Base-by-base conservation (phyloP, 2,113 vertebrate species). In the Saccopteryx bilineata region DNA sequence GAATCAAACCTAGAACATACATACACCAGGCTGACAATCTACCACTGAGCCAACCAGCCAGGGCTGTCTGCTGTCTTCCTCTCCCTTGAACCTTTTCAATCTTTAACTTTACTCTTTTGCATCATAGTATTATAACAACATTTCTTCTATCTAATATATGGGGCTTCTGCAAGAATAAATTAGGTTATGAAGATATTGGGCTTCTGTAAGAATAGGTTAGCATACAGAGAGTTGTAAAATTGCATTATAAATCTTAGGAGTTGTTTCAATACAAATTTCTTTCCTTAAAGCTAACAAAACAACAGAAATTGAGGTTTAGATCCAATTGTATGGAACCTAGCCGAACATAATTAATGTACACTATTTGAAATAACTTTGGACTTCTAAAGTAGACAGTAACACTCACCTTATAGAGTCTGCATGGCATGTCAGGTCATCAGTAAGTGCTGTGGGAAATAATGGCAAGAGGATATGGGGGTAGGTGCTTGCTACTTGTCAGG, bases 211-310 rank as follows among this genome's bases (percentile, higher is more conserved):
- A 80, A 68, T 87, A 72, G 48, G 54, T 89, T 56, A 82, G 5
- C 17, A 69, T 17, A 31, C 1, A 87, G 26, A 63, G 12, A 60
- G 4, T n/a, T 96, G 13, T 39, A 63, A 46, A 50, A 63, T 86
- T 74, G 28, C 28, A 71, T 0, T 48, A 10, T 39, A 81, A 82
- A 63, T 78, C 61, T 89, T 85, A 56, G 31, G 18, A 76, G 56
- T 82, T 84, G 18, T 50, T 93, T 72, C 82, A 76, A 81, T 93
- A 46, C 9, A 84, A 26, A 66, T 52, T 19, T 93, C 50, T 95
- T 39, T 87, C n/a, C 39, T 61, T 48, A 81, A 94, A 92, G 18
- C 33, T 78, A 87, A 87, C 48, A 87, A 56, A 87, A 23, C 33
- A 82, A 69, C 4, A 76, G n/a, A 93, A 26, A 33, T 63, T 69